phyloP scores from a whole-genome alignment of 2,888 invertebrate species.

The Ernsta delagoae region DNA sequence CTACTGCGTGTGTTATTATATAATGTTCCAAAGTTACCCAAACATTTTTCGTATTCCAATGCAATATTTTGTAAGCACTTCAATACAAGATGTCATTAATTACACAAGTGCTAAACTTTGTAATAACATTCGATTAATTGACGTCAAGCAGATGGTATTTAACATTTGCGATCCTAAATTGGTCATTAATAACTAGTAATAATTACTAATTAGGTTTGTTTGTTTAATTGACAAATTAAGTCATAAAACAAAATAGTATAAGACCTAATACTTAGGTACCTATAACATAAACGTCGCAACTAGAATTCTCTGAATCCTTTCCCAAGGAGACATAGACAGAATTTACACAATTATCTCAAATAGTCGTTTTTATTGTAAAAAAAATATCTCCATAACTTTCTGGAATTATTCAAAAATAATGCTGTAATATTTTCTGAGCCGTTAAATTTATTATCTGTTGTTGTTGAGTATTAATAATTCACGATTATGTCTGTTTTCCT shows the following conservation, averaged over 20 bases:
- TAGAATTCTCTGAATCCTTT: too few relatives aligned
- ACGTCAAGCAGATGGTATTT: slow-evolving; percentile 28
- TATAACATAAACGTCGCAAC: too few relatives aligned
- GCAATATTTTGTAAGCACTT: slow-evolving; percentile 2
- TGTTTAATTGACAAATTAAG: neutral
- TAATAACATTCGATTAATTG: slow-evolving; percentile 29
- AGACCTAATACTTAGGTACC: too few relatives aligned
- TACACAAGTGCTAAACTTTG: slow-evolving; percentile 25
- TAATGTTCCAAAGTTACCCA: too few relatives aligned
- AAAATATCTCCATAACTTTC: too few relatives aligned
- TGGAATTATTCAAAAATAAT: neutral
- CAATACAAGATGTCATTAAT: slow-evolving; percentile 20
- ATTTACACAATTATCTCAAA: too few relatives aligned
- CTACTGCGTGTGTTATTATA: too few relatives aligned
- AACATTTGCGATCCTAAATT: slow-evolving; percentile 9
- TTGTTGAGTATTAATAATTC: slow-evolving; percentile 13
- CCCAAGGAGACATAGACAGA: too few relatives aligned
- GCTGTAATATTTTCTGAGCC: slow-evolving; percentile 6
- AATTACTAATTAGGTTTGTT: slow-evolving; percentile 1
- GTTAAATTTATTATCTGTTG: slow-evolving; percentile 26
- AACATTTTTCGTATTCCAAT: neutral
- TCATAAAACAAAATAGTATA: neutral
- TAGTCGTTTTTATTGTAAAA: too few relatives aligned
- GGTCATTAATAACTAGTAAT: neutral
- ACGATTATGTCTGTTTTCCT: slow-evolving; percentile 22